Percentiles rank a stretch among this genome's conserved stretches.
These are phyloP conservation scores for Dipodomys stephensi DNA, from an alignment of 2,113 vertebrate species.

Conservation along the genomic window DNA sequence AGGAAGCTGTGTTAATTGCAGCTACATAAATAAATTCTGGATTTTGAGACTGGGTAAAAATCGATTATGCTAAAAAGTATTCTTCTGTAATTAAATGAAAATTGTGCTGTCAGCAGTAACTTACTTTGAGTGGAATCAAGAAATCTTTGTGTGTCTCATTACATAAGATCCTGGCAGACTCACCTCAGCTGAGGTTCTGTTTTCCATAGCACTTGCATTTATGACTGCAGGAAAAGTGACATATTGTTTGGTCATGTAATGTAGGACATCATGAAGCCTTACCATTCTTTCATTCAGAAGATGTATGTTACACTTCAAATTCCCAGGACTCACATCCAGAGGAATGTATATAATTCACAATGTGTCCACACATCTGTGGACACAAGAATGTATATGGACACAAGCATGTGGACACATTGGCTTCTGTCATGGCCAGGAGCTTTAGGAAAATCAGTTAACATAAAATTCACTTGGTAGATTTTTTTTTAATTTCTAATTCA, in stretches of 20 bases:
- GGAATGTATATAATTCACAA: not conserved
- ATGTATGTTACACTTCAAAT: not conserved
- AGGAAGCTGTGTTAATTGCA: slow-evolving; percentile 57
- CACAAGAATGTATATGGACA: no score
- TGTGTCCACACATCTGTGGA: no score
- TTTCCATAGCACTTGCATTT: not conserved
- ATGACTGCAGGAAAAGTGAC: not conserved
- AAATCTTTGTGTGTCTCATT: slow-evolving; percentile 55
- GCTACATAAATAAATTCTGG: slow-evolving; percentile 53
- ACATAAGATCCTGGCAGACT: not conserved
- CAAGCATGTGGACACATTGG: not conserved
- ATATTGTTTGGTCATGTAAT: not conserved
- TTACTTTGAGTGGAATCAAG: slow-evolving; percentile 64
- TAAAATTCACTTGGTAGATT: slow-evolving; percentile 6
- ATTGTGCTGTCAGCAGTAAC: slow-evolving; percentile 52
- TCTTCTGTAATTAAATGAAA: slow-evolving; percentile 77
- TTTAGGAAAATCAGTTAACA: not conserved
- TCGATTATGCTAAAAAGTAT: slow-evolving; percentile 68
- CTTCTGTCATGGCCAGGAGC: not conserved
- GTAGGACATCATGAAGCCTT: not conserved
- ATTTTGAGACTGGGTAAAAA: slow-evolving; percentile 66
- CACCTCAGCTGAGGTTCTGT: not conserved
- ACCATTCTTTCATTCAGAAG: slow-evolving; percentile 27
- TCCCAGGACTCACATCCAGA: not conserved
- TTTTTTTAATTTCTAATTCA: not conserved